These are phyloP conservation scores for Perca schrenkii DNA, from an alignment of 2,113 vertebrate species.

Conservation along the genomic window DNA sequence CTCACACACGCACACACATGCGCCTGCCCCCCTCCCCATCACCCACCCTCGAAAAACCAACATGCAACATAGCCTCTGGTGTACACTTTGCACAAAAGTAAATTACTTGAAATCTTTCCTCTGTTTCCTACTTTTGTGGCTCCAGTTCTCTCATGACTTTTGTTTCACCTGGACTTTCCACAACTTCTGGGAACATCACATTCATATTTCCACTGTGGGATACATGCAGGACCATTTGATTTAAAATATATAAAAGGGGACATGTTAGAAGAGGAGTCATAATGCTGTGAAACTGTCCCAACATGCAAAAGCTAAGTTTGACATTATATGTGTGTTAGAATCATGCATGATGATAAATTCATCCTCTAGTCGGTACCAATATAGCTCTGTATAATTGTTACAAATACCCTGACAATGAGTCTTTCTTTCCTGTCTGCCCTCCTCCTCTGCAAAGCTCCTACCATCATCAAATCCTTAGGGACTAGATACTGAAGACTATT, in stretches of 20 bases:
- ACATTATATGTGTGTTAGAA: not conserved
- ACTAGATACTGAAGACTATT: conserved; percentile 25
- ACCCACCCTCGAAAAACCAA: too few species aligned
- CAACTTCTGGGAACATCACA: not conserved
- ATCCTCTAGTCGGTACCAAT: not conserved
- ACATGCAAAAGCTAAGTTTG: not conserved
- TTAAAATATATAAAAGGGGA: not conserved
- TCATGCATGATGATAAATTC: not conserved
- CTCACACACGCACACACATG: too few species aligned
- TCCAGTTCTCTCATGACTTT: not conserved
- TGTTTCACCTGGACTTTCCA: not conserved
- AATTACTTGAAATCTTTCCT: too few species aligned
- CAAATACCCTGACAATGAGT: conserved; percentile 43
- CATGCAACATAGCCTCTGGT: too few species aligned
- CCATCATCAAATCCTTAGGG: conserved; percentile 46
- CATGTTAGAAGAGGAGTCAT: not conserved
- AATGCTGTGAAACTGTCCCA: not conserved
- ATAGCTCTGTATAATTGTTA: not conserved
- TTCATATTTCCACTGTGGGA: not conserved
- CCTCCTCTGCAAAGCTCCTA: conserved; percentile 20
- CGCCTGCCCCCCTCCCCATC: too few species aligned
- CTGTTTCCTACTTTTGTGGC: not conserved
- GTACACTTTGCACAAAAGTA: too few species aligned
- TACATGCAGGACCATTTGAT: not conserved
- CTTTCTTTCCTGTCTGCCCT: conserved; percentile 29